phyloP scores from a whole-genome alignment of 1,140 invertebrate species.

The Hyles euphorbiae region DNA sequence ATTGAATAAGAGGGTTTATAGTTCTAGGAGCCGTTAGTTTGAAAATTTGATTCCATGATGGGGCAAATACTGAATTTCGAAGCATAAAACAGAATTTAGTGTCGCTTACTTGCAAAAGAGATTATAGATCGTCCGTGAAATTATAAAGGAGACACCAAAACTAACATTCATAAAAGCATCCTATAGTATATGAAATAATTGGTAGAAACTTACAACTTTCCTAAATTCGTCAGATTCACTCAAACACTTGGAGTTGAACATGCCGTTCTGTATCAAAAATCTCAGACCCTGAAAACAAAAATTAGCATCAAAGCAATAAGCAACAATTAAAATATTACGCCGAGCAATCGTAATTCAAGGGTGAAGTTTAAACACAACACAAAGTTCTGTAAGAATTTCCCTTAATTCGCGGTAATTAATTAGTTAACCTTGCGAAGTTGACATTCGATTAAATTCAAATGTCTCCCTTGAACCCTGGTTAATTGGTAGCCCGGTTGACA shows the following conservation, averaged over 20 bases:
- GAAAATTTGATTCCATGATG: background rate
- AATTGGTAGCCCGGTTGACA: too few relatives aligned
- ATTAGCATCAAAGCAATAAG: background rate
- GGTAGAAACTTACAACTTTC: conserved; percentile 12
- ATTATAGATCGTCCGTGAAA: background rate
- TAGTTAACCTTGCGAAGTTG: background rate
- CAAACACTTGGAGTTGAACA: conserved; percentile 20
- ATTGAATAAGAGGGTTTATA: too few relatives aligned
- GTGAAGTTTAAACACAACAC: too few relatives aligned
- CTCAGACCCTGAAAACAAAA: conserved; percentile 18
- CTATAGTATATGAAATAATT: background rate
- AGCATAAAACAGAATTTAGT: background rate
- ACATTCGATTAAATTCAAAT: too few relatives aligned
- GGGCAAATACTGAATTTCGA: background rate
- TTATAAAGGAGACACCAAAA: background rate
- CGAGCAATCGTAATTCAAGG: background rate
- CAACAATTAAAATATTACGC: background rate
- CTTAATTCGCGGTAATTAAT: background rate
- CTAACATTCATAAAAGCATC: background rate
- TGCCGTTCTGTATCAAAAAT: conserved; percentile 17
- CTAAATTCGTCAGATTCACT: conserved; percentile 15
- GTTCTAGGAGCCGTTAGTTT: background rate
- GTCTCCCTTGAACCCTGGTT: too few relatives aligned
- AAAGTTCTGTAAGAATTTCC: too few relatives aligned
- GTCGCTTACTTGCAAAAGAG: background rate